phyloP scores from a whole-genome alignment of 1,140 invertebrate genomes.

The Zaprionus tsacasi region DNA sequence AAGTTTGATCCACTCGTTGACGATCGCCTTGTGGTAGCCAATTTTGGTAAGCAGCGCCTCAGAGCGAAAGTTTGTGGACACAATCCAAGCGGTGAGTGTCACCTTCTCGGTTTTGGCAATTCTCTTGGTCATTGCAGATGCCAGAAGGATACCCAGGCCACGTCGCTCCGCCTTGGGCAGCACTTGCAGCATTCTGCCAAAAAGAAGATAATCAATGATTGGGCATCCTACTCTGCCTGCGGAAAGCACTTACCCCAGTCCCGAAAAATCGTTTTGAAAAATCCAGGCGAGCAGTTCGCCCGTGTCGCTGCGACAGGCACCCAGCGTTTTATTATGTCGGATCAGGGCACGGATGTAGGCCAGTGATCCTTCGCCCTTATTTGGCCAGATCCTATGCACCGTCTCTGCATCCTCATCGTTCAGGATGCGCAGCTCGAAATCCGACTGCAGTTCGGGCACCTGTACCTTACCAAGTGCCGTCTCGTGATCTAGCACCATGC shows the following conservation, averaged over 20 bases:
- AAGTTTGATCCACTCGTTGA: conserved; percentile 78
- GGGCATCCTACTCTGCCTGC: too few relatives aligned
- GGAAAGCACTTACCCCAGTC: conserved; percentile 55
- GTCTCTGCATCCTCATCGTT: conserved; percentile 50
- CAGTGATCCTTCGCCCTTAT: conserved; percentile 74
- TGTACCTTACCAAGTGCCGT: conserved; percentile 14
- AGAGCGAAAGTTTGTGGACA: conserved; percentile 65
- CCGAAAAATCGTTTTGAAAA: conserved; percentile 76
- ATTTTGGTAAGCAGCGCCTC: conserved; percentile 60
- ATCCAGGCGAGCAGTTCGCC: conserved; percentile 73
- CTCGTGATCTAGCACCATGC: conserved; percentile 51
- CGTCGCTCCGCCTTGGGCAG: conserved; percentile 64
- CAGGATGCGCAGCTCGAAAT: conserved; percentile 61
- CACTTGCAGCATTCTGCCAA: conserved; percentile 66
- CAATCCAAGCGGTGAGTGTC: conserved; percentile 69
- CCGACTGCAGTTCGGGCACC: conserved; percentile 54
- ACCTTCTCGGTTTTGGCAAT: conserved; percentile 62
- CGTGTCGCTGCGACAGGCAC: conserved; percentile 54
- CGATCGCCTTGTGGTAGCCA: conserved; percentile 54
- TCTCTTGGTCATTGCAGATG: conserved; percentile 52
- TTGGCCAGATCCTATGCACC: conserved; percentile 67
- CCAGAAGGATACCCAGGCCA: conserved; percentile 64
- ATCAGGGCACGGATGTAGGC: conserved; percentile 63
- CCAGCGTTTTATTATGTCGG: conserved; percentile 58
- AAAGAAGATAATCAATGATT: not conserved